phyloP scores from a whole-genome alignment of 2,797 vertebrate genomes.

The Eupleurogrammus muticus region DNA sequence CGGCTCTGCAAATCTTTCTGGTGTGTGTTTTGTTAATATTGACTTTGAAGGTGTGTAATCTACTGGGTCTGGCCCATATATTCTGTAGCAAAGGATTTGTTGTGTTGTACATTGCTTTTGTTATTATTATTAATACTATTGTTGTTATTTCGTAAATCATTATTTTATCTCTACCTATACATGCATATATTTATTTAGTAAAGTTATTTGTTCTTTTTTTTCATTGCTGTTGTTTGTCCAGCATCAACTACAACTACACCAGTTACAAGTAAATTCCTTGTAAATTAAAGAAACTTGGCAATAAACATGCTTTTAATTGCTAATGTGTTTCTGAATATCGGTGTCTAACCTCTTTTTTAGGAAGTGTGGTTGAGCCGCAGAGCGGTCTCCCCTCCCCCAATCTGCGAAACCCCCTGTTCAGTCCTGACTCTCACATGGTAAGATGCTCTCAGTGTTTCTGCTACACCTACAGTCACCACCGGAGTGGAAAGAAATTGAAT shows the following conservation, averaged over 20 bases:
- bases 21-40: slow-evolving; percentile 20
- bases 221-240: too few species aligned
- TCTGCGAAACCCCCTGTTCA: slow-evolving; percentile 48
- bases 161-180: too few species aligned
- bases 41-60: slow-evolving; percentile 23
- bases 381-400: slow-evolving; percentile 64
- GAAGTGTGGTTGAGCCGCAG: slow-evolving; percentile 57
- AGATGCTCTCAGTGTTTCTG: slow-evolving; percentile 27
- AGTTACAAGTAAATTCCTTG: too few species aligned
- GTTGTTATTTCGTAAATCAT: too few species aligned
- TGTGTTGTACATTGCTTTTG: background rate
- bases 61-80: background rate
- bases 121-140: too few species aligned
- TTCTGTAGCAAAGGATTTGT: background rate
- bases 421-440: slow-evolving; percentile 76
- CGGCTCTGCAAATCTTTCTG: too few species aligned
- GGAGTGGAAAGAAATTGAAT: background rate
- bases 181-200: too few species aligned
- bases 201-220: too few species aligned
- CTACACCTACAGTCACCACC: background rate
- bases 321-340: background rate
- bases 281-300: too few species aligned
- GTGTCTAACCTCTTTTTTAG: slow-evolving; percentile 42
- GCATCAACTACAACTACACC: too few species aligned
- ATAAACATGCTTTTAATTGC: too few species aligned